A percentile compares a stretch with the other conserved stretches of the same genome.
Evolutionary conservation across 53 echinoderm and acorn worm genomes (phyloP).

Genomic region (Paracentrotus lividus): DNA sequence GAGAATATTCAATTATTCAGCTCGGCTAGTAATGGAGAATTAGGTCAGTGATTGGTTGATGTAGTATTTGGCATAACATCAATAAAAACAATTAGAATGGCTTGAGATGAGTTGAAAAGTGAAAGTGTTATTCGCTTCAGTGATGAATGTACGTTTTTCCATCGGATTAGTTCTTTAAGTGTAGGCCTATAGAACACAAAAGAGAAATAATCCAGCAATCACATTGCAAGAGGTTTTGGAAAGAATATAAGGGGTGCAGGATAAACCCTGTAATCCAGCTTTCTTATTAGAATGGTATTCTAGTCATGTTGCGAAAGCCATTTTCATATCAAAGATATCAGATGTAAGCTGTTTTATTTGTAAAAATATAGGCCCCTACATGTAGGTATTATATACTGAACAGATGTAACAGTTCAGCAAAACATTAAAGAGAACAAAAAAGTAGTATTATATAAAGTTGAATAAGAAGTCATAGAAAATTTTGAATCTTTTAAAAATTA

Average conservation of each 20-base stretch:
- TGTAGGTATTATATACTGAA: too few species aligned
- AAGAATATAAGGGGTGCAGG: not conserved
- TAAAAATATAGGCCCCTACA: too few species aligned
- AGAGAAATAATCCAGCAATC: too few species aligned
- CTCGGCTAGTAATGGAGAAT: slow-evolving; percentile 17
- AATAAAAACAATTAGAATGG: slow-evolving; percentile 34
- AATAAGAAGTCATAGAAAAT: not conserved
- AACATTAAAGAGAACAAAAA: not conserved
- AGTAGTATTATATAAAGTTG: not conserved
- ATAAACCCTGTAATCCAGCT: not conserved
- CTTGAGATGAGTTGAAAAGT: not conserved
- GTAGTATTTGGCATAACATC: slow-evolving; percentile 41
- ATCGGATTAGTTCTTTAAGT: not conserved
- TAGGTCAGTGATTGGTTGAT: slow-evolving; percentile 44
- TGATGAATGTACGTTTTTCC: not conserved
- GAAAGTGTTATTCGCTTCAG: slow-evolving; percentile 2
- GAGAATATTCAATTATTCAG: not conserved
- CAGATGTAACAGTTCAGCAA: too few species aligned
- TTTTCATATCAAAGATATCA: not conserved
- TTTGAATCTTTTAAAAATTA: not conserved
- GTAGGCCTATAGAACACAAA: not conserved
- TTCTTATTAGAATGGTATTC: not conserved
- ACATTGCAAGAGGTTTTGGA: too few species aligned
- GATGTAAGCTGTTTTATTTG: too few species aligned
- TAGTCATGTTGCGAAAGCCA: not conserved